These are phyloP conservation scores for Hirtodrosophila trivittata DNA, from an alignment of 2,888 invertebrate genomes.

Conservation along the genomic window DNA sequence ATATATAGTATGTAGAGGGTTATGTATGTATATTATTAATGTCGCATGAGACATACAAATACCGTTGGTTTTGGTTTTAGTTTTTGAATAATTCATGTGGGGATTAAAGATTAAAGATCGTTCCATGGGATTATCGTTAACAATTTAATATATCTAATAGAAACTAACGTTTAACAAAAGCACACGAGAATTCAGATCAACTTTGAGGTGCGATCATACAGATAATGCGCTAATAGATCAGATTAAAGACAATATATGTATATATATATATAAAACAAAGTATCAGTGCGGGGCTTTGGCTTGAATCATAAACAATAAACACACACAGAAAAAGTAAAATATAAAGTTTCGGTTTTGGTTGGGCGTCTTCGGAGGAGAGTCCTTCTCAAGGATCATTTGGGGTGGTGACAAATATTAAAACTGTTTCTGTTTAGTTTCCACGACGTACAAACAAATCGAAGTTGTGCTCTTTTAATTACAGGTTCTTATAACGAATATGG, in stretches of 20 bases:
- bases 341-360: neutral
- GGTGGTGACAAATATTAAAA: constrained; percentile 37
- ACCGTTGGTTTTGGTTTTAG: constrained; percentile 41
- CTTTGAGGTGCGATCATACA: constrained; percentile 24
- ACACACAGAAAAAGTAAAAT: constrained; percentile 10
- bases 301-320: constrained; percentile 26
- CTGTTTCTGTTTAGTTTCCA: constrained; percentile 30
- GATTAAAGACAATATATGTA: constrained; percentile 20
- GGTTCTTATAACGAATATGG: constrained; percentile 69
- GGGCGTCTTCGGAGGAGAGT: neutral
- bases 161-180: constrained; percentile 64
- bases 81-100: too few species aligned
- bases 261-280: constrained; percentile 35
- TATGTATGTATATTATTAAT: too few species aligned
- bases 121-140: constrained; percentile 51
- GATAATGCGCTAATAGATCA: constrained; percentile 28
- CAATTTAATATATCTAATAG: constrained; percentile 42
- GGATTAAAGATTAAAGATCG: constrained; percentile 28
- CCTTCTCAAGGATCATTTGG: too few species aligned
- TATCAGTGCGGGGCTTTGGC: constrained; percentile 49
- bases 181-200: constrained; percentile 54
- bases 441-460: constrained; percentile 48
- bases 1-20: too few species aligned
- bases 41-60: too few species aligned
- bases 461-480: constrained; percentile 64